Evolutionary conservation across 2,888 invertebrate genomes (phyloP).

Genomic region (Athalia cordata): DNA sequence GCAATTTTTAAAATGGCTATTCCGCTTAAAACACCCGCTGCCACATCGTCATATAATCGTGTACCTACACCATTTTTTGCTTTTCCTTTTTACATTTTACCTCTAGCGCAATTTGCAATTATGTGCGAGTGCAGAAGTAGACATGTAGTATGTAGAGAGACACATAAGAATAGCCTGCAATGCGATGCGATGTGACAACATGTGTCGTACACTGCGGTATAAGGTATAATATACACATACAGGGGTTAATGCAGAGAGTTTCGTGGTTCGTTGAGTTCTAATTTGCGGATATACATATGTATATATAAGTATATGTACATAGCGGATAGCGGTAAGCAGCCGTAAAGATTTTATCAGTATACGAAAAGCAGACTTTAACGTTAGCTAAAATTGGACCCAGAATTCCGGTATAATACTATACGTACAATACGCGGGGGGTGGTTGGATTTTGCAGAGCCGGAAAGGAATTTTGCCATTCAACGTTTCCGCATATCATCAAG

Average conservation of each 20-base stretch:
- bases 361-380: conserved; percentile 19
- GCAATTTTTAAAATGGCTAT: too few species aligned
- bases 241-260: background rate
- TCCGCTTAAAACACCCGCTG: too few species aligned
- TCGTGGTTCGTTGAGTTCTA: conserved; percentile 30
- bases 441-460: background rate
- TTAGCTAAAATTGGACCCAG: conserved; percentile 24
- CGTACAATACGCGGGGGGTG: too few species aligned
- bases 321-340: conserved; percentile 14
- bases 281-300: conserved; percentile 7
- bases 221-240: background rate
- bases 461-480: conserved; percentile 18
- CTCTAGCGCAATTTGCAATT: too few species aligned
- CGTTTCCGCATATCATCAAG: conserved; percentile 1
- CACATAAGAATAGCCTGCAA: too few species aligned
- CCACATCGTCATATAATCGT: too few species aligned
- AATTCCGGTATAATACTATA: background rate
- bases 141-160: too few species aligned
- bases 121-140: too few species aligned
- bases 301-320: background rate
- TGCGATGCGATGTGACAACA: background rate
- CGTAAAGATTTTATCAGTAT: conserved; percentile 29
- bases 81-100: too few species aligned
- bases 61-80: too few species aligned
- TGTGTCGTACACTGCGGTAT: conserved; percentile 1